Conservation (phyloP, 2,113 vertebrate species). For the Lepisosteus oculatus region DNA sequence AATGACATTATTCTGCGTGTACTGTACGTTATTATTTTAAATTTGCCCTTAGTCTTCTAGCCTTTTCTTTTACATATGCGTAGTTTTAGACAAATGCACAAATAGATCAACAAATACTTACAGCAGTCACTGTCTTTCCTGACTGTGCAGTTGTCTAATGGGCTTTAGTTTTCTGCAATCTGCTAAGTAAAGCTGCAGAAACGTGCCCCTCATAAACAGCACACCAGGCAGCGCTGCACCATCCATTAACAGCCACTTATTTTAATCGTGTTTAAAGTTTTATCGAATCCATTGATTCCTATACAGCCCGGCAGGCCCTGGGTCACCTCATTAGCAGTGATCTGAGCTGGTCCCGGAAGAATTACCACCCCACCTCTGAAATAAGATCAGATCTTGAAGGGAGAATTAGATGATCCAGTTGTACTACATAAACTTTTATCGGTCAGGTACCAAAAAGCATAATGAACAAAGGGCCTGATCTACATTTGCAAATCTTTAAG, state of each 20-base stretch:
- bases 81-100: not conserved
- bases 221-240: constrained; percentile 41
- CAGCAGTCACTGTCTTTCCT: not conserved
- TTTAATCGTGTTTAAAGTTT: constrained; percentile 64
- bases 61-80: no score
- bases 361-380: constrained; percentile 54
- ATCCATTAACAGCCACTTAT: constrained; percentile 56
- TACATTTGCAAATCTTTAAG: no score
- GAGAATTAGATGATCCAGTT: no score
- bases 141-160: not conserved
- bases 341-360: constrained; percentile 51
- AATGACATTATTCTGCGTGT: no score
- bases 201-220: constrained; percentile 7
- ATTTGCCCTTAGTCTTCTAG: no score
- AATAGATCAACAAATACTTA: no score
- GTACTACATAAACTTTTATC: no score
- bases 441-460: no score
- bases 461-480: no score
- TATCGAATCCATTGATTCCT: constrained; percentile 63
- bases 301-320: constrained; percentile 45
- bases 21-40: no score
- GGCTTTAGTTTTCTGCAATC: not conserved
- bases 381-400: constrained; percentile 18
- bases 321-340: constrained; percentile 65
- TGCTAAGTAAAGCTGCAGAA: not conserved